Evolutionary conservation across 1,140 invertebrate species (phyloP).

Genomic region (Magallana gigas): DNA sequence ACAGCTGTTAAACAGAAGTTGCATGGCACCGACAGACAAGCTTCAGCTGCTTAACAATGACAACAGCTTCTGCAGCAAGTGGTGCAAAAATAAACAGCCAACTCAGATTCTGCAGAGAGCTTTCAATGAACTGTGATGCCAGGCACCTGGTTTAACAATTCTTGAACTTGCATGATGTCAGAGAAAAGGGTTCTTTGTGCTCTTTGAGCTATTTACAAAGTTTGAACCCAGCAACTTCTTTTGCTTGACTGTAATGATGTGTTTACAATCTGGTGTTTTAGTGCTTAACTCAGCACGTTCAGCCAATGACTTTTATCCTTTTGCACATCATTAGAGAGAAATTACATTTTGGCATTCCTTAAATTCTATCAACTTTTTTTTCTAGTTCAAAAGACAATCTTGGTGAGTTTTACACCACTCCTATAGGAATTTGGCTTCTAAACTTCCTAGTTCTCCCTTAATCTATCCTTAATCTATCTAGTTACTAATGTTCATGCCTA

Average conservation of each 20-base stretch:
- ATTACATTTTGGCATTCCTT: slow-evolving; percentile 13
- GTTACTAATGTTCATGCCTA: not conserved
- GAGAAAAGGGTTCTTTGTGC: not conserved
- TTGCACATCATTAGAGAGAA: slow-evolving; percentile 22
- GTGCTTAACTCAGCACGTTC: not conserved
- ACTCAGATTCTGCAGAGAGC: not conserved
- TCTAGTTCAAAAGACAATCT: not conserved
- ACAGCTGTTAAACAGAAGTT: slow-evolving; percentile 14
- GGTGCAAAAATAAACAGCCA: slow-evolving; percentile 30
- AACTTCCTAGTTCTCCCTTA: not conserved
- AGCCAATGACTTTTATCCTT: slow-evolving; percentile 20
- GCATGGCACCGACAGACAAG: slow-evolving; percentile 8
- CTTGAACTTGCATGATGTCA: slow-evolving; percentile 9
- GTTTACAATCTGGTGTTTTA: slow-evolving; percentile 18
- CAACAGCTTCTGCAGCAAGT: slow-evolving; percentile 22
- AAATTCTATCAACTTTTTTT: not conserved
- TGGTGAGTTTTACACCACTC: not conserved
- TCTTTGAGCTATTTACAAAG: slow-evolving; percentile 36
- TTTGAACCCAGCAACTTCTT: slow-evolving; percentile 6
- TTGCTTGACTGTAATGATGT: slow-evolving; percentile 22
- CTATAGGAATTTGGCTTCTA: not conserved
- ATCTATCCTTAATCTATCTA: not conserved
- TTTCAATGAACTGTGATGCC: slow-evolving; percentile 28
- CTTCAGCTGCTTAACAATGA: slow-evolving; percentile 23
- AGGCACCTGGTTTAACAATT: slow-evolving; percentile 28